These are phyloP conservation scores for Saguinus midas DNA, from an alignment of 2,113 vertebrate genomes.

Conservation along the genomic window DNA sequence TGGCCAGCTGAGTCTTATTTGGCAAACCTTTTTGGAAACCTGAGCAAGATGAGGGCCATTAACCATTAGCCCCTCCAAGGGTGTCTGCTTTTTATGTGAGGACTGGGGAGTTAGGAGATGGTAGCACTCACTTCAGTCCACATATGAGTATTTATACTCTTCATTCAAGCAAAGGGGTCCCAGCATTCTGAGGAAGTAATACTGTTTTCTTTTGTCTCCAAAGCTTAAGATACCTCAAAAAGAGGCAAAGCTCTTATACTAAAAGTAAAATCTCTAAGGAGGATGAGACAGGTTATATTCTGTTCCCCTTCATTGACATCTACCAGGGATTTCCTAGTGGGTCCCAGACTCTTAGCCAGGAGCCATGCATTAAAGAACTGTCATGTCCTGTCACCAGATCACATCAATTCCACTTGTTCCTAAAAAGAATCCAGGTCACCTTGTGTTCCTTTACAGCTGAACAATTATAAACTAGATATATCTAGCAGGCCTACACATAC, in stretches of 20 bases:
- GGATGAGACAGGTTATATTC: neutral
- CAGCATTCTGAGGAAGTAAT: neutral
- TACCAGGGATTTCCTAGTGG: neutral
- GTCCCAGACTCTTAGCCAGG: neutral
- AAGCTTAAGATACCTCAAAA: neutral
- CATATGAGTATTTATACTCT: neutral
- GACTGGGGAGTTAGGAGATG: neutral
- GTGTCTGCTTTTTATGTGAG: neutral
- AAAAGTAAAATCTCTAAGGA: neutral
- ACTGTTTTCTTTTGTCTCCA: neutral
- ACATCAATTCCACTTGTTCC: slow-evolving; percentile 2
- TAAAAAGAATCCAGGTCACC: slow-evolving; percentile 18
- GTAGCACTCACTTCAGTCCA: neutral
- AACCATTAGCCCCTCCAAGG: neutral
- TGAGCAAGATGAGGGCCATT: neutral
- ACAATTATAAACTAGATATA: slow-evolving; percentile 21
- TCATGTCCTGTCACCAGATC: neutral
- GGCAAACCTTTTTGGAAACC: slow-evolving; percentile 45
- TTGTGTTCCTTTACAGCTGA: slow-evolving; percentile 20
- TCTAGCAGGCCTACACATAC: neutral
- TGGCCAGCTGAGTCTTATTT: slow-evolving; percentile 22
- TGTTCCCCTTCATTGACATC: neutral
- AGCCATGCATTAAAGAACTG: neutral
- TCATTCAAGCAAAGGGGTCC: neutral
- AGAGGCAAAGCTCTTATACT: neutral